Percentiles rank a stretch among this genome's conserved stretches.
These are phyloP conservation scores for Myodes glareolus DNA, from an alignment of 2,113 vertebrate genomes.

Conservation along the genomic window DNA sequence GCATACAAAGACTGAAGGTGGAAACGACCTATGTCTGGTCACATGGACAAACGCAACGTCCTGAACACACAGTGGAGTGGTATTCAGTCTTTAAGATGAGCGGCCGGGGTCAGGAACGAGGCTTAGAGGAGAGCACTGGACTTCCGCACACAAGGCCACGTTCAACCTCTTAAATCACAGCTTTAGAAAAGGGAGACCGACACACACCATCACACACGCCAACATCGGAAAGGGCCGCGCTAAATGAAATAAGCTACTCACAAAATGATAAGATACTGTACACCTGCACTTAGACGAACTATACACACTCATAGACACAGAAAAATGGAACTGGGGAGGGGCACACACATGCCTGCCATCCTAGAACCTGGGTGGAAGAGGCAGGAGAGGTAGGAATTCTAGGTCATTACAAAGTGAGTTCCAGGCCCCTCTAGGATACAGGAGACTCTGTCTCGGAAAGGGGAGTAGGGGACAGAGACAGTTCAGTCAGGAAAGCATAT, in stretches of 20 bases:
- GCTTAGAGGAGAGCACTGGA: not conserved
- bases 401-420: not conserved
- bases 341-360: not conserved
- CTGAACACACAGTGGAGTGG: not conserved
- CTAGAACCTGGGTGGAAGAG: not conserved
- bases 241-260: constrained; percentile 10
- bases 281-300: not conserved
- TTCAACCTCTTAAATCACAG: not conserved
- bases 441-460: not conserved
- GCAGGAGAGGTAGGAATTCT: not conserved
- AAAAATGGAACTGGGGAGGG: not conserved
- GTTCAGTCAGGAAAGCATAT: not conserved
- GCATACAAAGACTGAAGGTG: not conserved
- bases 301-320: not conserved
- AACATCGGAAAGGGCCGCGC: not conserved
- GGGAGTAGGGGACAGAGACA: too few species aligned
- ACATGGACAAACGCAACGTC: not conserved
- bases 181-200: not conserved
- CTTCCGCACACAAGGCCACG: too few species aligned
- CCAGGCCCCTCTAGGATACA: not conserved
- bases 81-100: not conserved
- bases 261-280: not conserved
- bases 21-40: not conserved
- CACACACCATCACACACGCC: not conserved
- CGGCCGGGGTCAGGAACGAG: not conserved